phyloP scores from a whole-genome alignment of 2,113 vertebrate genomes.

The Parotia lawesii region DNA sequence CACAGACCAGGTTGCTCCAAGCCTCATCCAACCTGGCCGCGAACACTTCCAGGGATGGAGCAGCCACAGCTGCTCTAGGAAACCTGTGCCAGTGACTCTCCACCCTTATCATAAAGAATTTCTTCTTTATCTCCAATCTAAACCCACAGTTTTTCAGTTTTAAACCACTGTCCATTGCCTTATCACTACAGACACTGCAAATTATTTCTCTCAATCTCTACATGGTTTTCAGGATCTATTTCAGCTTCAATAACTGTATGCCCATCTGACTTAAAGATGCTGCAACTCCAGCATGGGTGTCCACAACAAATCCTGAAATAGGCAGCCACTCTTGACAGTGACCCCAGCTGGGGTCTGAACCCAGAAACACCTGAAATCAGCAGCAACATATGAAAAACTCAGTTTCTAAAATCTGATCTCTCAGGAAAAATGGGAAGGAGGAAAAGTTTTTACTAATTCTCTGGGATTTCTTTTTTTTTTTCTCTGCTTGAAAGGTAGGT shows the following conservation, averaged over 20 bases:
- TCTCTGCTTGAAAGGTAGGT: not conserved
- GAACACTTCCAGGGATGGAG: not conserved
- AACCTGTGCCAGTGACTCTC: not conserved
- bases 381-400: not conserved
- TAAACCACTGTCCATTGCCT: fast-evolving
- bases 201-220: not conserved
- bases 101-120: fast-evolving
- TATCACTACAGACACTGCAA: not conserved
- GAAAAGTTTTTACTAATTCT: not conserved
- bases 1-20: not conserved
- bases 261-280: not conserved
- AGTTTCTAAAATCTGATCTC: not conserved
- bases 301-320: not conserved
- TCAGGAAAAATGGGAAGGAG: not conserved
- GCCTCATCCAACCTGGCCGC: fast-evolving
- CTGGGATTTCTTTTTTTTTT: not conserved
- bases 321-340: not conserved
- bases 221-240: not conserved
- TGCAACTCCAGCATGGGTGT: not conserved
- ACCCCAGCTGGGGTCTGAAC: fast-evolving
- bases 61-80: not conserved
- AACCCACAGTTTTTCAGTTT: not conserved
- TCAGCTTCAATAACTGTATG: not conserved
- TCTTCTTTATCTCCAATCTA: not conserved
- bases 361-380: not conserved